A percentile compares a stretch with the other conserved stretches of the same genome.
Evolutionary conservation across 2,797 vertebrate genomes (phyloP).

Genomic region (Glyptemys insculpta): DNA sequence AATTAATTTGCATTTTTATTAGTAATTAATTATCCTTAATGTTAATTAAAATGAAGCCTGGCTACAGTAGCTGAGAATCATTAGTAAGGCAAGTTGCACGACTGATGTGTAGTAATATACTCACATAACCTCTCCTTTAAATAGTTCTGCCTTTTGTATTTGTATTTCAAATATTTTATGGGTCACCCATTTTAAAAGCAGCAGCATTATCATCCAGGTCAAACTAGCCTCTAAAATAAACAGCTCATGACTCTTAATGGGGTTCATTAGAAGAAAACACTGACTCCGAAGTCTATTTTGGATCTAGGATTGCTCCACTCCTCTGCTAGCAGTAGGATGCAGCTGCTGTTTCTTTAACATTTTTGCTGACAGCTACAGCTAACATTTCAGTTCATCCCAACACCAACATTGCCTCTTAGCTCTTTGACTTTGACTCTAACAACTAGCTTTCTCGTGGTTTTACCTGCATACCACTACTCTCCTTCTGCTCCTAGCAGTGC

Average conservation of each 20-base stretch:
- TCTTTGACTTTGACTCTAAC: constrained; percentile 25
- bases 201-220: constrained; percentile 40
- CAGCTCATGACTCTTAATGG: constrained; percentile 36
- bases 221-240: constrained; percentile 36
- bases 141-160: background rate
- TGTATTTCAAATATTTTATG: background rate
- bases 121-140: background rate
- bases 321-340: constrained; percentile 72
- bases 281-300: constrained; percentile 79
- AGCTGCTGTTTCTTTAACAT: constrained; percentile 78
- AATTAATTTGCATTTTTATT: background rate
- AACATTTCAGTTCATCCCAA: constrained; percentile 70
- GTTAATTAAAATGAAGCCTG: background rate
- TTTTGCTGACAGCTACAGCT: constrained; percentile 87
- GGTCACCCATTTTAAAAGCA: constrained; percentile 17
- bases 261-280: constrained; percentile 60
- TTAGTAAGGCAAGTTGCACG: background rate
- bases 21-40: background rate
- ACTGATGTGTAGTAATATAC: background rate
- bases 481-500: constrained; percentile 18
- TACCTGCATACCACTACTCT: constrained; percentile 1
- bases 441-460: constrained; percentile 15
- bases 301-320: constrained; percentile 69
- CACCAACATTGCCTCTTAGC: constrained; percentile 36
- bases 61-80: background rate